Conservation (phyloP, 2,888 invertebrate species). For the Netelia virgata region DNA sequence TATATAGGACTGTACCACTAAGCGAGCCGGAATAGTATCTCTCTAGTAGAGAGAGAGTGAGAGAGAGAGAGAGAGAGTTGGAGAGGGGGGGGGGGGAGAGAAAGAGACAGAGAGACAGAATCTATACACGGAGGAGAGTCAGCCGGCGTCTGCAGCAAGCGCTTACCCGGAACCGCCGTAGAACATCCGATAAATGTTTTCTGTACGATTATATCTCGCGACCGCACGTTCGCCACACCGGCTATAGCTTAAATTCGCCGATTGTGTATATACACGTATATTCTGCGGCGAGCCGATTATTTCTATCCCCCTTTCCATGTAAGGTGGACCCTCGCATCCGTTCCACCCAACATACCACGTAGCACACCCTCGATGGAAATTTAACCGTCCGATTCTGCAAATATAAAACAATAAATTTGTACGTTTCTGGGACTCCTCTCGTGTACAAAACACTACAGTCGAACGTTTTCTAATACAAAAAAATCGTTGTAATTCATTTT, state of each 20-base stretch:
- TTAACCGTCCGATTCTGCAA: conserved; percentile 3
- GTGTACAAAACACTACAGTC: too few relatives aligned
- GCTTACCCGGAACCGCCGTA: not conserved
- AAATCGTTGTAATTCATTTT: too few relatives aligned
- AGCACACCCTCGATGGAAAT: not conserved
- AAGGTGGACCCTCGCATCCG: conserved; percentile 8
- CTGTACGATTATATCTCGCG: conserved; percentile 50
- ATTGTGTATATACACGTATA: conserved; percentile 5
- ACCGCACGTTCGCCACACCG: conserved; percentile 32
- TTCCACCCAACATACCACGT: not conserved
- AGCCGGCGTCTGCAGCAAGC: conserved; percentile 5
- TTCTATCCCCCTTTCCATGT: conserved; percentile 11
- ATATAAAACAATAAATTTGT: not conserved
- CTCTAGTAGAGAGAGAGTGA: too few relatives aligned
- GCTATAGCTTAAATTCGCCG: conserved; percentile 22
- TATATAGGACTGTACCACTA: not conserved
- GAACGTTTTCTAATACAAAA: too few relatives aligned
- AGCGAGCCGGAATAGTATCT: conserved; percentile 5
- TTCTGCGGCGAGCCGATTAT: conserved; percentile 43
- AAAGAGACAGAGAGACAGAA: too few relatives aligned
- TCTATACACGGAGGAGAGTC: conserved; percentile 17
- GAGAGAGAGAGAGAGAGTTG: too few relatives aligned
- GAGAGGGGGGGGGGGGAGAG: too few relatives aligned
- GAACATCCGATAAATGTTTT: conserved; percentile 53
- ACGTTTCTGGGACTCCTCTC: too few relatives aligned